Evolutionary conservation across 2,797 vertebrate genomes (phyloP).

Genomic region (Parambassis ranga): DNA sequence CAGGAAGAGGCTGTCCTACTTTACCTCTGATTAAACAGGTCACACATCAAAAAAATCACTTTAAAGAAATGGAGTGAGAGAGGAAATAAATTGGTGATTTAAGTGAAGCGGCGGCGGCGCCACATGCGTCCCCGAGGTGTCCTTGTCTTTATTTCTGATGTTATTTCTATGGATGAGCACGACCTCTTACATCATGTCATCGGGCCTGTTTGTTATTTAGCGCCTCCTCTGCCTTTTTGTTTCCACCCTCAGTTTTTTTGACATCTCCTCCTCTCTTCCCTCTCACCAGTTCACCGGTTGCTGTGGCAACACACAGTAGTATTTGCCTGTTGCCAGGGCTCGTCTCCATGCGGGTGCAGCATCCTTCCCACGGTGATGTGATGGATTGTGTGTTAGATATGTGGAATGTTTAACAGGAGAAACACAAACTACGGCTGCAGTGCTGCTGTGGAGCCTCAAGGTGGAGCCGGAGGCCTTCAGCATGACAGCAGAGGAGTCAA

Average conservation of each 20-base stretch:
- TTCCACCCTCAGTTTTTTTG: constrained; percentile 32
- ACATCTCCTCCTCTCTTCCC: constrained; percentile 40
- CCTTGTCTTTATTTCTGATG: neutral
- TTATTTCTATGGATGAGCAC: neutral
- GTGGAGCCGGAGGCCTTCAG: constrained; percentile 17
- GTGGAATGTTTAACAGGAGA: neutral
- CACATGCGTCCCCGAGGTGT: constrained; percentile 1
- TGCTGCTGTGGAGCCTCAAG: constrained; percentile 20
- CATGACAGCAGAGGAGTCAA: neutral
- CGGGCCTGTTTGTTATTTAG: neutral
- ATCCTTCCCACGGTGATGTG: constrained; percentile 41
- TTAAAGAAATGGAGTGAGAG: neutral
- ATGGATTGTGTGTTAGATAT: constrained; percentile 32
- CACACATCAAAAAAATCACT: constrained; percentile 35
- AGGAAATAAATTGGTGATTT: neutral
- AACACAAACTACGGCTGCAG: neutral
- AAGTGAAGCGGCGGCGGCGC: constrained; percentile 1
- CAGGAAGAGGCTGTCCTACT: constrained; percentile 61
- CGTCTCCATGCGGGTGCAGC: constrained; percentile 41
- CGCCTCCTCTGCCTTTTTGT: constrained; percentile 5
- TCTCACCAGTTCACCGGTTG: constrained; percentile 53
- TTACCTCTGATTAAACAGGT: constrained; percentile 53
- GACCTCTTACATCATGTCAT: neutral
- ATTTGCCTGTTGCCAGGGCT: constrained; percentile 62
- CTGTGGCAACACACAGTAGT: constrained; percentile 59